Evolutionary conservation across 2,888 invertebrate species (phyloP), one percentile per base, ranked within the genome.

Genomic region (Galerucella nymphaeae): DNA sequence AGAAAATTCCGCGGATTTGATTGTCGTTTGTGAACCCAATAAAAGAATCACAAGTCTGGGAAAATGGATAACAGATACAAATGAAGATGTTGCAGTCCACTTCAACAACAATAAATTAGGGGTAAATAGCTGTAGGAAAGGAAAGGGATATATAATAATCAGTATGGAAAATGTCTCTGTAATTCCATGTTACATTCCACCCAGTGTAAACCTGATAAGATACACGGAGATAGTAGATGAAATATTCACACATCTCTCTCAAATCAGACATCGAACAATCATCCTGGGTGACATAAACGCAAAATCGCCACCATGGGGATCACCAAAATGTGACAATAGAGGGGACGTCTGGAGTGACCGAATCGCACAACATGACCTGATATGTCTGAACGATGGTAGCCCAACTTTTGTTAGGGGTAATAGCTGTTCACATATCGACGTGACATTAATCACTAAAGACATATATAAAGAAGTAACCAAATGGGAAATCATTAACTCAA

Each of bases 11-110:
- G 69, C 55, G 18, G 74, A 75, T 38, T 2, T 76, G 10, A 59
- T 76, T 1, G 50, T 75, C 11, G 42, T 66, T 0, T 68, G 63
- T 13, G 74, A 76, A 41, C 72, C 74, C 4, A 75, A 72, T 64
- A 41, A 13, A 16, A 53, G 11, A 13, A 42, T 66, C 1, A 23
- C 58, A 11, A 11, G 9, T 13, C 11, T 13, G 4, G 13, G 16
- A 13, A 41, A 41, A 14, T 73, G 73, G 73, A 0, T 70, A 13
- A 66, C 59, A 2, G 70, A 73, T 18, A 18, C 13, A 3, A 53
- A 61, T 11, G 42, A 8, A 23, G 65, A 70, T 23, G 70, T 70
- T 2, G 73, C 66, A 2, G n/a, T 73, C 2, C 13, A 50, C 13
- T 61, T 66, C 13, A 48, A 13, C n/a, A 61, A 61, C 18, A 66